phyloP scores from a whole-genome alignment of 1,140 invertebrate genomes.

The Micrasema longulum region DNA sequence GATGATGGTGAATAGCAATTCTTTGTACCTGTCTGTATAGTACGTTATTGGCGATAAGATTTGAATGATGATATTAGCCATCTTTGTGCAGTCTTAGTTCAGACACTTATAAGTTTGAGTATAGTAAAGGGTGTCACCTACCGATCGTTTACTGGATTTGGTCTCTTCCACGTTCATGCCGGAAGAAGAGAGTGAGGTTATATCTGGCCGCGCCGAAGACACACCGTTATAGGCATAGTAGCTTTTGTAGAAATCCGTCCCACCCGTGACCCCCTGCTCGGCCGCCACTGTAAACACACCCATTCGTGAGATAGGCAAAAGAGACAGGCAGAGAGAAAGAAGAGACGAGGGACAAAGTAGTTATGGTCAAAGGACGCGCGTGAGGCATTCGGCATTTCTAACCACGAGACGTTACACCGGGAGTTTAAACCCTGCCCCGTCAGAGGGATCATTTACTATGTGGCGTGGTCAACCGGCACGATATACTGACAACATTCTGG shows the following conservation, averaged over 20 bases:
- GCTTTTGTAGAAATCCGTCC: conserved; percentile 86
- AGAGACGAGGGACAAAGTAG: conserved; percentile 20
- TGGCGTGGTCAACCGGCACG: conserved; percentile 47
- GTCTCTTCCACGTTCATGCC: conserved; percentile 68
- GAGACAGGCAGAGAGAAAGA: conserved; percentile 13
- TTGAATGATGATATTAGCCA: too few species aligned
- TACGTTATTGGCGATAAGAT: too few species aligned
- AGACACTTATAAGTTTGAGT: too few species aligned
- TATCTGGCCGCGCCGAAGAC: conserved; percentile 57
- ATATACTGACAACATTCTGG: conserved; percentile 39
- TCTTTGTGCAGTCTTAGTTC: too few species aligned
- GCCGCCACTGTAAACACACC: conserved; percentile 81
- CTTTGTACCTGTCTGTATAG: too few species aligned
- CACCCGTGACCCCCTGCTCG: conserved; percentile 76
- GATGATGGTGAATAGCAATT: too few species aligned
- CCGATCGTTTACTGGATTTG: conserved; percentile 76
- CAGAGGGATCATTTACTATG: too few species aligned
- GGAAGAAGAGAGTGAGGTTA: conserved; percentile 67
- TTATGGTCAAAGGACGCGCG: background rate
- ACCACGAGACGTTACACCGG: background rate
- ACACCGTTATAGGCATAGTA: conserved; percentile 70
- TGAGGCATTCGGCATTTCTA: conserved; percentile 25
- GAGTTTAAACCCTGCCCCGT: conserved; percentile 30
- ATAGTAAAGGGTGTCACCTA: conserved; percentile 66
- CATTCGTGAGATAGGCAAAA: conserved; percentile 30